These are phyloP conservation scores for Magallana angulata DNA, from an alignment of 1,140 invertebrate species.

Conservation along the genomic window DNA sequence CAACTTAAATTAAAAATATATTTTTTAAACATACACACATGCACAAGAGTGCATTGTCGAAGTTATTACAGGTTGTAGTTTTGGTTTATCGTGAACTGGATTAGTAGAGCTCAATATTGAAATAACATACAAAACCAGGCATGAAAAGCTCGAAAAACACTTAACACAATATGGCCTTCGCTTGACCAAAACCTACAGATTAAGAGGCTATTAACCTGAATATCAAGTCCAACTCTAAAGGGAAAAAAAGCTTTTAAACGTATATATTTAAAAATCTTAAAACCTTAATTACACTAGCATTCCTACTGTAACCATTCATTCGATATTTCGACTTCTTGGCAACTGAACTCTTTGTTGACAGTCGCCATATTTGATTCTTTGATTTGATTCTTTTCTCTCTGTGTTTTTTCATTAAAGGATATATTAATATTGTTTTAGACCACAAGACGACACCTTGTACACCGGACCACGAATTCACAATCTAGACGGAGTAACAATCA, in stretches of 20 bases:
- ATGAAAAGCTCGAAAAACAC: neutral
- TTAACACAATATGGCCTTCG: neutral
- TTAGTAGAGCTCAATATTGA: neutral
- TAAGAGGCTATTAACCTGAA: neutral
- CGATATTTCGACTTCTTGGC: slow-evolving; percentile 12
- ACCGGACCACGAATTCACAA: slow-evolving; percentile 48
- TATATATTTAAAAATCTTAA: slow-evolving; percentile 17
- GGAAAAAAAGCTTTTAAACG: neutral
- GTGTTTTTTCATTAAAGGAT: neutral
- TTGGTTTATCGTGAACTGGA: too few relatives aligned
- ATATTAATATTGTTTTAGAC: neutral
- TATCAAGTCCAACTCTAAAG: neutral
- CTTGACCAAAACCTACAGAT: neutral
- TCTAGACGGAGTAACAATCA: slow-evolving; percentile 50
- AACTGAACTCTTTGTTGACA: slow-evolving; percentile 16
- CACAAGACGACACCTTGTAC: neutral
- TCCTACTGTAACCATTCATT: neutral
- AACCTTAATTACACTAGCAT: slow-evolving; percentile 3
- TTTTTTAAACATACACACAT: too few relatives aligned
- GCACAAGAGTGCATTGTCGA: too few relatives aligned
- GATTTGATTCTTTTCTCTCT: too few relatives aligned
- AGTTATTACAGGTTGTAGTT: too few relatives aligned
- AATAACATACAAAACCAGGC: neutral
- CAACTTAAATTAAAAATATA: too few relatives aligned
- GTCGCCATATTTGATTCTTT: slow-evolving; percentile 25